Base-by-base conservation (phyloP, 2,113 vertebrate genomes). In the Phyllostomus hastatus region DNA sequence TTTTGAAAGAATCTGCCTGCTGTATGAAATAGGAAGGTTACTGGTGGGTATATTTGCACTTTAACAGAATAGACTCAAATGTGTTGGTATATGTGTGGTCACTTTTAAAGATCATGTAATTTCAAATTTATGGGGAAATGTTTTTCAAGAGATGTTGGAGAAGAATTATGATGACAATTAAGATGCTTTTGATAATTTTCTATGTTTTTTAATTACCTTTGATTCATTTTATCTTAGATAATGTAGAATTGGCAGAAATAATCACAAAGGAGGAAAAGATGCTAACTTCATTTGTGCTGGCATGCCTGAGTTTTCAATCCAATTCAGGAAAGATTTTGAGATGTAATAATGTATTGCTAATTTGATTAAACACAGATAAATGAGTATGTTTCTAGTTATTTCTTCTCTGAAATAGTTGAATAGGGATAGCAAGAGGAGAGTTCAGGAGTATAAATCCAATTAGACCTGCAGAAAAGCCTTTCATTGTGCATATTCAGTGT, bases 161-260 rank as follows among this genome's bases (percentile, higher is more conserved):
- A 91, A 91, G 26, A 52, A 9, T 81, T 22, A 35, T 61, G 35
- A 87, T 89, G 59, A 82, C 9, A 86, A 28, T 5, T 94, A 48
- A 69, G 4, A 38, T 72, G 89, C 20, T 84, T 88, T 35, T 17
- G 3, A n/a, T 66, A 50, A 2, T 33, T 52, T 76, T 93, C 8
- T 0, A 12, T 19, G 14, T 76, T 82, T 82, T 88, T 72, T 57
- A 38, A 41, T 94, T 69, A 35, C 43, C 14, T 91, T 80, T 75
- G 46, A 66, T 95, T 91, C 22, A 48, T 82, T 90, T 96, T 92
- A 67, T 48, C 19, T 90, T 90, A 85, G 38, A 31, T 66, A 70
- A 61, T 64, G 33, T 70, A 57, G 59, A 82, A 73, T 67, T 88
- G 26, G 16, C 28, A 33, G 10, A 10, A 67, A 52, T 66, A 86